A percentile compares a stretch with the other conserved stretches of the same genome.
phyloP scores from a whole-genome alignment of 2,888 invertebrate species.

The Callosobruchus maculatus region DNA sequence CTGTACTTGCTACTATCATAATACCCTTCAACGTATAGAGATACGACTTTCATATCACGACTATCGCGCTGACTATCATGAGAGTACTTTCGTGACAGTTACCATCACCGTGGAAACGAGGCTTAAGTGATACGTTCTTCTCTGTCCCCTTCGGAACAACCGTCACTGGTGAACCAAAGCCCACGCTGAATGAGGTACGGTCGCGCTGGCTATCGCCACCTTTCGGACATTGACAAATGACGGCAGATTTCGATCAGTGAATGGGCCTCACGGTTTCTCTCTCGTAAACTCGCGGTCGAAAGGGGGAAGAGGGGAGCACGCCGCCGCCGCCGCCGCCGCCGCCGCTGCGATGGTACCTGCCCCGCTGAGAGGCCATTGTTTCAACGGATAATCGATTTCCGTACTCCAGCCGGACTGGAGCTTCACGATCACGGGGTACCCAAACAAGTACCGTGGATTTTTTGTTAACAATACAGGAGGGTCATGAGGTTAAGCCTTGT shows the following conservation, averaged over 20 bases:
- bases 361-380: conserved; percentile 41
- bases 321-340: neutral
- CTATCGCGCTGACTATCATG: no score
- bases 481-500: neutral
- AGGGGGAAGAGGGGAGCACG: neutral
- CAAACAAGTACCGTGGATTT: neutral
- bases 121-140: no score
- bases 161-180: conserved; percentile 2
- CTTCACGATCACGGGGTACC: neutral
- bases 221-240: conserved; percentile 74
- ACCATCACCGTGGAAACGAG: no score
- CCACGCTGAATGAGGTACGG: conserved; percentile 45
- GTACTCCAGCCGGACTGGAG: neutral
- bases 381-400: conserved; percentile 28
- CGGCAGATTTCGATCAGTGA: conserved; percentile 69
- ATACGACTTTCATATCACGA: no score
- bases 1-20: no score
- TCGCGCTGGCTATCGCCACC: conserved; percentile 49
- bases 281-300: conserved; percentile 38
- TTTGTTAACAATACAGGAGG: neutral
- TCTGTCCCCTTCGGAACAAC: neutral
- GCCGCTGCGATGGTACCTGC: neutral
- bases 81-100: no score
- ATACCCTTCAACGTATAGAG: no score
- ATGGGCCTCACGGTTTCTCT: conserved; percentile 47